Evolutionary conservation across 2,888 invertebrate genomes (phyloP), one percentile per base, ranked within the genome.

Genomic region (Biston stratarius): DNA sequence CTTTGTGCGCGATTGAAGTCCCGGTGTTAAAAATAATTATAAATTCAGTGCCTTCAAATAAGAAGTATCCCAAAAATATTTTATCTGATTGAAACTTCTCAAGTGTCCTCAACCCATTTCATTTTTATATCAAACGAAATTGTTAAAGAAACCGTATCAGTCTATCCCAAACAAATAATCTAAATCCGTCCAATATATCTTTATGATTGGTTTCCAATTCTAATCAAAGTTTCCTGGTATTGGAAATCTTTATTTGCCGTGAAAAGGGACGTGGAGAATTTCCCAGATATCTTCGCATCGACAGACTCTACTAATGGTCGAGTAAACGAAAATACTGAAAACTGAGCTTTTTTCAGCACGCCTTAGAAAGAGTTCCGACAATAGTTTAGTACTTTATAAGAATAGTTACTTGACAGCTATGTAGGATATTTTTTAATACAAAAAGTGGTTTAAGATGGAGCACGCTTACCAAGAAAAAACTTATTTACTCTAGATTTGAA

Each of bases 161-260:
- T 40, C 33, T 58, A 73, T 73, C 75, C 75, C 76, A 71, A 77
- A 74, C 70, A 78, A 78, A 80, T 71, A 77, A 71, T 72, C 61
- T 44, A 52, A 75, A 80, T 71, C 70, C 42, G 61, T 71, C 70
- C 73, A 75, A 77, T 78, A 76, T 74, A 75, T 78, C 71, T 75
- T 59, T 78, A 69, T 78, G 77, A 80, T 81, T 79, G 75, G 70
- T 81, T 78, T 77, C 75, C 71, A 79, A 77, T 79, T 79, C 76
- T 74, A 74, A 77, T 77, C 75, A 77, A 78, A 80, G 70, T 78
- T 80, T 75, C 63, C 67, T 71, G 71, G 75, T 71, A 79, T 72
- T 64, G 67, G 61, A 72, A 79, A 77, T 77, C 74, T 77, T 75
- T 82, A 81, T 83, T 83, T 78, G 57, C 55, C 15, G 70, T 64